Evolutionary conservation across 1,140 invertebrate species (phyloP).

Genomic region (Pachypsylla venusta): DNA sequence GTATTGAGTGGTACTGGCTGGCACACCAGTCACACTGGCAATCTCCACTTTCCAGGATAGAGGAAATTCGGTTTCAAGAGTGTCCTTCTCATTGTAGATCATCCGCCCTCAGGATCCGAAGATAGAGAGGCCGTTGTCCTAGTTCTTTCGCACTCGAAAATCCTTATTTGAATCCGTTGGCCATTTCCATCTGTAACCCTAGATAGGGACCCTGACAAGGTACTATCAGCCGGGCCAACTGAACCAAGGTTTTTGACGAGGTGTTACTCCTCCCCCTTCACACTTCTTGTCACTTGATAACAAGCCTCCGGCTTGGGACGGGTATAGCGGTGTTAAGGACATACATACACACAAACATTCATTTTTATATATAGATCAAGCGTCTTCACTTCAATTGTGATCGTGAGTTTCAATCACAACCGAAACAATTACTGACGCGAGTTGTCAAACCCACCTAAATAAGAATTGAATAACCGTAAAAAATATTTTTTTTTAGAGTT

Average conservation of each 20-base stretch:
- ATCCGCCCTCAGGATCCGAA: neutral
- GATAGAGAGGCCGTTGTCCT: neutral
- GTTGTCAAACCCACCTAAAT: no score
- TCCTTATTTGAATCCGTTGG: neutral
- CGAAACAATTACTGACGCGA: no score
- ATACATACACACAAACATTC: neutral
- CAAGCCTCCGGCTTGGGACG: neutral
- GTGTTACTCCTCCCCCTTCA: neutral
- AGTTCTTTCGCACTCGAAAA: neutral
- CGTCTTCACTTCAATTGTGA: no score
- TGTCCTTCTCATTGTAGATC: neutral
- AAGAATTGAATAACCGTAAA: no score
- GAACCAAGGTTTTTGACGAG: neutral
- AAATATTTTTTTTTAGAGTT: no score
- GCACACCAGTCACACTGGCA: neutral
- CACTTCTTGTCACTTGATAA: neutral
- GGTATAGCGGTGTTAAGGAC: neutral
- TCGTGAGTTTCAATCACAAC: no score
- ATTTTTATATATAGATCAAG: no score
- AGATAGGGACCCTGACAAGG: neutral
- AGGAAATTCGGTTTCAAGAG: neutral
- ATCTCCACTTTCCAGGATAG: neutral
- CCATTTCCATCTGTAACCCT: neutral
- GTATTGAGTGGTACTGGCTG: neutral
- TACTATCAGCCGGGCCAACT: neutral